phyloP scores from a whole-genome alignment of 2,113 vertebrate species.

The Labrus mixtus region DNA sequence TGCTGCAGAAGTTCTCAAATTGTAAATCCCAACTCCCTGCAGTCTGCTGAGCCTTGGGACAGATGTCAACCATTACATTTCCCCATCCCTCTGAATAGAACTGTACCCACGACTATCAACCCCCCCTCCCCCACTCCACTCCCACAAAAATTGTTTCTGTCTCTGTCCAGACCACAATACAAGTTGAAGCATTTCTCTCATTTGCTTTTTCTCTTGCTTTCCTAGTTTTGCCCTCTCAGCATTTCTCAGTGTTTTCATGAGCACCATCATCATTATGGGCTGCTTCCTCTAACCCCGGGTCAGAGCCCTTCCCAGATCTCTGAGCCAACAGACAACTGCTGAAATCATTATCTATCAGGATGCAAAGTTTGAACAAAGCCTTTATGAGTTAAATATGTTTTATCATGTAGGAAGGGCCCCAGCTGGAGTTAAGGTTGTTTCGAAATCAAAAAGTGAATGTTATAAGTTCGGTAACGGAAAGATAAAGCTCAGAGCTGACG shows the following conservation, averaged over 20 bases:
- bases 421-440: neutral
- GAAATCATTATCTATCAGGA: slow-evolving; percentile 9
- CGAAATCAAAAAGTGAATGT: no score
- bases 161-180: slow-evolving; percentile 75
- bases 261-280: slow-evolving; percentile 65
- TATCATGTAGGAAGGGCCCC: neutral
- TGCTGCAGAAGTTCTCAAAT: slow-evolving; percentile 30
- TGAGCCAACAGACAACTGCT: slow-evolving; percentile 17
- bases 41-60: slow-evolving; percentile 52
- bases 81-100: slow-evolving; percentile 45
- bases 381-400: no score
- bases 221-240: slow-evolving; percentile 78
- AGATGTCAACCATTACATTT: slow-evolving; percentile 79
- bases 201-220: slow-evolving; percentile 43
- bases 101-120: slow-evolving; percentile 42
- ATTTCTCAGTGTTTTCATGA: slow-evolving; percentile 68
- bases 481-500: no score
- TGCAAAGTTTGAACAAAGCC: neutral
- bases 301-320: slow-evolving; percentile 47
- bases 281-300: slow-evolving; percentile 73
- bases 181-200: slow-evolving; percentile 65
- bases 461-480: no score
- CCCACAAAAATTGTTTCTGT: slow-evolving; percentile 56
- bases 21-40: slow-evolving; percentile 38
- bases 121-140: slow-evolving; percentile 18